Conservation (phyloP, 2,888 invertebrate species). For the Drosophila trichaetosa region DNA sequence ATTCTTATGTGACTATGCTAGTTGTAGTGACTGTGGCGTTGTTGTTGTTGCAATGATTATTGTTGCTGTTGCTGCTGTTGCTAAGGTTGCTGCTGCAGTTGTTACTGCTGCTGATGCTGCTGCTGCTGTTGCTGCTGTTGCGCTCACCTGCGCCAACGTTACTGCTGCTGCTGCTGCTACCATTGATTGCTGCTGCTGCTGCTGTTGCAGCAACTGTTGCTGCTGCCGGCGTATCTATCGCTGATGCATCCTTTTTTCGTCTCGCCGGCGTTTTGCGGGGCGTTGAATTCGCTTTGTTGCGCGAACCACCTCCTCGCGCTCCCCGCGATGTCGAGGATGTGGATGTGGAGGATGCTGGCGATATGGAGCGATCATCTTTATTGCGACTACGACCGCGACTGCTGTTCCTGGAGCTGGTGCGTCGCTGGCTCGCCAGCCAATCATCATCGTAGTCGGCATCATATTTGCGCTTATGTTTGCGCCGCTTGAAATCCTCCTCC, state of each 20-base stretch:
- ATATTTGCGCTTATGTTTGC: slow-evolving; percentile 82
- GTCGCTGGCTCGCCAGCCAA: slow-evolving; percentile 83
- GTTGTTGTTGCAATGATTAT: slow-evolving; percentile 34
- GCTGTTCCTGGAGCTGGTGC: slow-evolving; percentile 78
- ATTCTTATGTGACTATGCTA: slow-evolving; percentile 55
- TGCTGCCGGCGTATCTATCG: slow-evolving; percentile 20
- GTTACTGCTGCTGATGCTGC: slow-evolving; percentile 22
- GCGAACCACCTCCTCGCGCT: slow-evolving; percentile 58
- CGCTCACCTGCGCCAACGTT: slow-evolving; percentile 58
- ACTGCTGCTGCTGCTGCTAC: slow-evolving; percentile 16
- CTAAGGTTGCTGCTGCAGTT: slow-evolving; percentile 35
- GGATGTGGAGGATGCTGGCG: slow-evolving; percentile 82
- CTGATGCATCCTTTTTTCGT: slow-evolving; percentile 75
- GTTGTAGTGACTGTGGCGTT: slow-evolving; percentile 35
- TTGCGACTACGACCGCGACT: slow-evolving; percentile 81
- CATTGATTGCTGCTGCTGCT: slow-evolving; percentile 8
- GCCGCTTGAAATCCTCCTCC: slow-evolving; percentile 83
- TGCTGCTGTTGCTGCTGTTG: slow-evolving; percentile 40
- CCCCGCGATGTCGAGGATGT: slow-evolving; percentile 80
- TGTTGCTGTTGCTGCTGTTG: slow-evolving; percentile 52
- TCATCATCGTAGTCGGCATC: slow-evolving; percentile 85
- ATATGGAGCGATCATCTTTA: slow-evolving; percentile 82
- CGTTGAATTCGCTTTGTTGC: slow-evolving; percentile 50
- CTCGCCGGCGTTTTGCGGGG: slow-evolving; percentile 81
- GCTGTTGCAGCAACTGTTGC: slow-evolving; percentile 2